A percentile compares a stretch with the other conserved stretches of the same genome.
These are phyloP conservation scores for Misgurnus mizolepis DNA, from an alignment of 2,113 vertebrate genomes.

Conservation along the genomic window DNA sequence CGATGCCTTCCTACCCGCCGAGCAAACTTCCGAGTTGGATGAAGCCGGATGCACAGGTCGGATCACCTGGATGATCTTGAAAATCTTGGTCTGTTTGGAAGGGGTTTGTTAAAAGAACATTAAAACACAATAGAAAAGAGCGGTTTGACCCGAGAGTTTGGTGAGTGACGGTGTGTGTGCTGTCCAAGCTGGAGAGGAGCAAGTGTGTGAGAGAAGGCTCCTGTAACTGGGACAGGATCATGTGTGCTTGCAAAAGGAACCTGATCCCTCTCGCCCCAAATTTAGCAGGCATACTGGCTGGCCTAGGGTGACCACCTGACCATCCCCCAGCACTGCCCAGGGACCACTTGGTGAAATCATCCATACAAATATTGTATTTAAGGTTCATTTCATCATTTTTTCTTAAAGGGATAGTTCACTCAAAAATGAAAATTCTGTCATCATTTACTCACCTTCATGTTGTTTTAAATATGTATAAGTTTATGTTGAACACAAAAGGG, in stretches of 20 bases:
- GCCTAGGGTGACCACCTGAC: constrained; percentile 62
- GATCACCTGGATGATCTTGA: constrained; percentile 34
- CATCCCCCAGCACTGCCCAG: constrained; percentile 52
- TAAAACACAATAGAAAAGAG: background rate
- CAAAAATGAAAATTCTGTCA: no score
- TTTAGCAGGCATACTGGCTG: constrained; percentile 75
- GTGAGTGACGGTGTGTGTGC: constrained; percentile 21
- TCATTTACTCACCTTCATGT: no score
- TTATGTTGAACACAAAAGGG: no score
- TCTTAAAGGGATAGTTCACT: no score
- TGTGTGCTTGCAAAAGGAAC: constrained; percentile 78
- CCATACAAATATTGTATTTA: background rate
- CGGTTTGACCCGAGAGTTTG: constrained; percentile 23
- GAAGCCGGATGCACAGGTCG: constrained; percentile 2
- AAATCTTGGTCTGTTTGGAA: constrained; percentile 3
- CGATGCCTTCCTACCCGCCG: constrained; percentile 40
- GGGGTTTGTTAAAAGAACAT: background rate
- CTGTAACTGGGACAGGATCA: constrained; percentile 72
- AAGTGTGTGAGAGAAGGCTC: constrained; percentile 59
- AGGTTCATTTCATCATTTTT: background rate
- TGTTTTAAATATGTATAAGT: no score
- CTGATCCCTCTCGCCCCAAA: constrained; percentile 78
- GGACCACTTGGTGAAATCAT: background rate
- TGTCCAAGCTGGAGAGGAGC: constrained; percentile 20
- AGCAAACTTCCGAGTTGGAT: constrained; percentile 1